A percentile compares a stretch with the other conserved stretches of the same genome.
Conservation (phyloP, 1,140 invertebrate species). For the Xylocopa sonorina region DNA sequence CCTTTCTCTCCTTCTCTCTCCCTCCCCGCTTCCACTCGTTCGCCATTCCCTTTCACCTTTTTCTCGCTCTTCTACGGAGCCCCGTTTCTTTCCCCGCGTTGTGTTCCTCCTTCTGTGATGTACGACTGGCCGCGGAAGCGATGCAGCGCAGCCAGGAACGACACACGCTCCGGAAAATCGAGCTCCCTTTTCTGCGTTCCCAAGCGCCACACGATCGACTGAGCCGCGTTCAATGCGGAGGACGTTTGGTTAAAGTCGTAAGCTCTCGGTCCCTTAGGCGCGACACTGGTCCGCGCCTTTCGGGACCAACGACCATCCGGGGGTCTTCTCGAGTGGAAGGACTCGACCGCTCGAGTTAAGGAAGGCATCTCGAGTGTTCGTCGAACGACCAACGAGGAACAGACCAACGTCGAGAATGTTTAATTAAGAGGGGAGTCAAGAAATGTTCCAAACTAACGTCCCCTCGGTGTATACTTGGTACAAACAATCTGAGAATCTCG, state of each 20-base stretch:
- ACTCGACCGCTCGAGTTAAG: constrained; percentile 8
- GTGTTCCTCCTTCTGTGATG: constrained; percentile 4
- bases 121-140: constrained; percentile 21
- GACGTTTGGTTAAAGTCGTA: constrained; percentile 57
- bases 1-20: constrained; percentile 36
- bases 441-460: background rate
- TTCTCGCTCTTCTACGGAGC: constrained; percentile 29
- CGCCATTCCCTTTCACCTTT: constrained; percentile 55
- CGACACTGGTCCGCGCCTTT: constrained; percentile 31
- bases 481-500: too few relatives aligned
- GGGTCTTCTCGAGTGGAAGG: constrained; percentile 40
- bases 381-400: constrained; percentile 57
- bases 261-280: background rate
- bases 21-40: constrained; percentile 43
- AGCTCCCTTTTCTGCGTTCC: background rate
- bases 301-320: constrained; percentile 20
- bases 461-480: too few relatives aligned
- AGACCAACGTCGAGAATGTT: constrained; percentile 33
- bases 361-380: constrained; percentile 45
- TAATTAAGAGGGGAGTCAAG: constrained; percentile 55
- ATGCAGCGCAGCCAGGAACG: background rate
- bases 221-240: constrained; percentile 30
- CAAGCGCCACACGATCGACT: constrained; percentile 39
- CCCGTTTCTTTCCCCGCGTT: constrained; percentile 34
- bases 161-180: constrained; percentile 33